Percentiles rank a stretch among this genome's conserved stretches.
phyloP scores from a whole-genome alignment of 1,140 invertebrate genomes.

The Drosophila lini region DNA sequence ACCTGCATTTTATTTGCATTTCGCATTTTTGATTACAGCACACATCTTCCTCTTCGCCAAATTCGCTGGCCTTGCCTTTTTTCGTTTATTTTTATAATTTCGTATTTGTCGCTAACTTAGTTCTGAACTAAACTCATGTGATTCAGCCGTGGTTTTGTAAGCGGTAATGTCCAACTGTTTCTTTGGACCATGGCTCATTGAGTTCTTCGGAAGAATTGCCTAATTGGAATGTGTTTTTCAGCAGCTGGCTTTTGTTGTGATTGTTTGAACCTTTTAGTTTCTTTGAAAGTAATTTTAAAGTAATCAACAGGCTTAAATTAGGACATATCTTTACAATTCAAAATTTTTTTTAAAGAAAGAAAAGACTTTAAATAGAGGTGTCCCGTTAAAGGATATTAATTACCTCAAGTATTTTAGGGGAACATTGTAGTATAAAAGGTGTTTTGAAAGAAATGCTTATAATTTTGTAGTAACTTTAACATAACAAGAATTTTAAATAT shows the following conservation, averaged over 20 bases:
- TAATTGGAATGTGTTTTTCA: conserved; percentile 20
- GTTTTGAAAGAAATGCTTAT: neutral
- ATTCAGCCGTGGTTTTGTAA: conserved; percentile 26
- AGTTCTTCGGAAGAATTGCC: conserved; percentile 11
- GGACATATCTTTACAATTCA: neutral
- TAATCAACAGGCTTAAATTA: neutral
- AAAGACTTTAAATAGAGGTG: too few relatives aligned
- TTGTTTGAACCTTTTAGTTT: neutral
- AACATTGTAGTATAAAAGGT: neutral
- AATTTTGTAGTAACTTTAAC: too few relatives aligned
- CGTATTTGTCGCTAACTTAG: conserved; percentile 8
- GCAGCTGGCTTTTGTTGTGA: neutral
- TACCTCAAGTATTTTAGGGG: neutral
- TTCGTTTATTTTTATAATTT: conserved; percentile 13
- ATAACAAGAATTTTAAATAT: neutral
- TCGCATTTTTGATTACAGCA: conserved; percentile 36
- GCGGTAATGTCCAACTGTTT: conserved; percentile 51
- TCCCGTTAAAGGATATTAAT: too few relatives aligned
- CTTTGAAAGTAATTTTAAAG: neutral
- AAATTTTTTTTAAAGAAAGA: neutral
- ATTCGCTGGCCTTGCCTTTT: conserved; percentile 25
- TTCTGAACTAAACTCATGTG: conserved; percentile 23
- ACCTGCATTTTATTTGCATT: conserved; percentile 58
- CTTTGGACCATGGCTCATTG: conserved; percentile 36
- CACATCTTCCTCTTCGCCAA: conserved; percentile 1